Conservation (phyloP, 1,140 invertebrate species). For the Bombus pyrosoma region DNA sequence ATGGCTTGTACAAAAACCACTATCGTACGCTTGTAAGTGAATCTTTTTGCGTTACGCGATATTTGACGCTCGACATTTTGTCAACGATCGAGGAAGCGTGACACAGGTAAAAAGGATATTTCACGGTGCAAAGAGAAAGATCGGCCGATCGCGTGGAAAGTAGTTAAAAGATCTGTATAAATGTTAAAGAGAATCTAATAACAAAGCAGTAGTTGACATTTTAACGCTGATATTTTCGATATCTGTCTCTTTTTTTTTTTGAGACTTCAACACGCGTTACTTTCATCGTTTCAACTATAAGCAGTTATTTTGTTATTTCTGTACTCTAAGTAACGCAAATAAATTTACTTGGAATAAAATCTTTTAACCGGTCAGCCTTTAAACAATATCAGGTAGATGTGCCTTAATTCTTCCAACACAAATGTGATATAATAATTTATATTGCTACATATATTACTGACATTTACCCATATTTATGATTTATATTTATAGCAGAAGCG, state of each 20-base stretch:
- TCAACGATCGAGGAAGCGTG: neutral
- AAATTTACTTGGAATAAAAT: too few species aligned
- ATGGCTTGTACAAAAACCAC: conserved; percentile 16
- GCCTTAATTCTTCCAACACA: too few species aligned
- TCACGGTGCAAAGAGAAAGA: neutral
- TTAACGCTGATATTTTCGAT: neutral
- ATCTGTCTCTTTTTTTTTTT: neutral
- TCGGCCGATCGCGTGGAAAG: neutral
- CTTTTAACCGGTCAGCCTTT: too few species aligned
- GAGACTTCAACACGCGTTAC: neutral
- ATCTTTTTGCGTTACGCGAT: conserved; percentile 17
- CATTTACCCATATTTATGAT: too few species aligned
- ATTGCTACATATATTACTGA: too few species aligned
- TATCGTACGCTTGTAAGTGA: conserved; percentile 2
- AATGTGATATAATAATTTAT: too few species aligned
- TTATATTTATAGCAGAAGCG: too few species aligned
- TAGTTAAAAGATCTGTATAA: neutral
- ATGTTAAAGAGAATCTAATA: neutral
- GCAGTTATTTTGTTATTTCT: neutral
- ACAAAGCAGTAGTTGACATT: neutral
- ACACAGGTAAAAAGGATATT: neutral
- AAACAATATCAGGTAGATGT: too few species aligned
- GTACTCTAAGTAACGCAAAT: too few species aligned
- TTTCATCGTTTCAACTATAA: neutral
- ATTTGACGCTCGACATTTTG: neutral